phyloP scores from a whole-genome alignment of 2,888 invertebrate species.

The Chouioia cunea region DNA sequence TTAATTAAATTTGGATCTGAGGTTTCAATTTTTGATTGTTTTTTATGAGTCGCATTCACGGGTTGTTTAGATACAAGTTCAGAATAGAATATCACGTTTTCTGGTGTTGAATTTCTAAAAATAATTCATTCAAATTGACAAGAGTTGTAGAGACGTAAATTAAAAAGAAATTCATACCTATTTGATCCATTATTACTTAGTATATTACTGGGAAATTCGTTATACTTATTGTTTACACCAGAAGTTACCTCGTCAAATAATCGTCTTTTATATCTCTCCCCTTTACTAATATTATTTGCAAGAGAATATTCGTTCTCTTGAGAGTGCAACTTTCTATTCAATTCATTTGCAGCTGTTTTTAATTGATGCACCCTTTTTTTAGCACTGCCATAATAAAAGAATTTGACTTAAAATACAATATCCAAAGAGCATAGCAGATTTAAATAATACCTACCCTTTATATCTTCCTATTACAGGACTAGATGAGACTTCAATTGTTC shows the following conservation, averaged over 20 bases:
- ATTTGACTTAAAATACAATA: not conserved
- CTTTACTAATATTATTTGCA: slow-evolving; percentile 28
- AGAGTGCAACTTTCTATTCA: not conserved
- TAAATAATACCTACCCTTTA: slow-evolving; percentile 20
- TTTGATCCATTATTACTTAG: not conserved
- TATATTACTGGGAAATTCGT: slow-evolving; percentile 9
- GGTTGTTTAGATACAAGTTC: slow-evolving; percentile 12
- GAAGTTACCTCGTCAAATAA: slow-evolving; percentile 37
- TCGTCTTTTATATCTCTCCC: slow-evolving; percentile 40
- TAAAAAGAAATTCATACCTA: slow-evolving; percentile 16
- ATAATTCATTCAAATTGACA: not conserved
- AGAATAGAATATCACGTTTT: slow-evolving; percentile 42
- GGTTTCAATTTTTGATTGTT: slow-evolving; percentile 21
- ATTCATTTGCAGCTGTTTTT: slow-evolving; percentile 12
- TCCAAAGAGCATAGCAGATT: not conserved
- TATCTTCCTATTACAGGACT: slow-evolving; percentile 37
- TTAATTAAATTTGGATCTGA: slow-evolving; percentile 32
- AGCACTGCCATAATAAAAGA: slow-evolving; percentile 3
- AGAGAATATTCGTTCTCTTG: slow-evolving; percentile 12
- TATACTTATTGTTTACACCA: slow-evolving; percentile 11
- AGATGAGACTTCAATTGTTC: slow-evolving; percentile 6
- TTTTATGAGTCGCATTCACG: slow-evolving; percentile 16
- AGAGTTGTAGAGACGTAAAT: not conserved
- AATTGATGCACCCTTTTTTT: slow-evolving; percentile 1
- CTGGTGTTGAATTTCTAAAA: slow-evolving; percentile 38